A percentile compares a stretch with the other conserved stretches of the same genome.
These are phyloP conservation scores for Dryobota labecula DNA, from an alignment of 2,888 invertebrate species.

Conservation along the genomic window DNA sequence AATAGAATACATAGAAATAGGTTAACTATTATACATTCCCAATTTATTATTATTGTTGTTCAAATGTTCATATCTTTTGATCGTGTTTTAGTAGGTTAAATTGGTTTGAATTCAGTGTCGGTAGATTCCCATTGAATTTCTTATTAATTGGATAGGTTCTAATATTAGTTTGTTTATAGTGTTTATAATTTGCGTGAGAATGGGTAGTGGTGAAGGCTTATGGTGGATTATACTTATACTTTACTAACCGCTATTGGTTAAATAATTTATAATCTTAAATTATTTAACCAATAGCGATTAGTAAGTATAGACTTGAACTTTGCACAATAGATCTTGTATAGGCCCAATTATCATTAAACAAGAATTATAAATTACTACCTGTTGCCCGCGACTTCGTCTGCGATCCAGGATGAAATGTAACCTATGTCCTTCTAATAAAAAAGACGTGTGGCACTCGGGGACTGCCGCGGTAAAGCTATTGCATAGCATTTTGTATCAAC, in stretches of 20 bases:
- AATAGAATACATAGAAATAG: constrained; percentile 22
- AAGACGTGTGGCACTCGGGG: too few species aligned
- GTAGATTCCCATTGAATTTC: constrained; percentile 3
- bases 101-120: constrained; percentile 28
- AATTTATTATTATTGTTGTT: constrained; percentile 24
- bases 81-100: constrained; percentile 32
- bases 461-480: too few species aligned
- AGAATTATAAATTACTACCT: not conserved
- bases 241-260: not conserved
- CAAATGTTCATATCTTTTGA: constrained; percentile 31
- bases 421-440: too few species aligned
- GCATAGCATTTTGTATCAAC: too few species aligned
- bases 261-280: too few species aligned
- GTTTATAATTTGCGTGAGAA: constrained; percentile 8
- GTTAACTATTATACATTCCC: not conserved
- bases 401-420: too few species aligned
- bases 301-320: not conserved
- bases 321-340: not conserved
- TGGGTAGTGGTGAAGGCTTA: not conserved
- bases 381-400: too few species aligned
- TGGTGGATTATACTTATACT: not conserved
- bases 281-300: too few species aligned
- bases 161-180: constrained; percentile 6
- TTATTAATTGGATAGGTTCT: not conserved
- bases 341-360: not conserved